These are phyloP conservation scores for Acanthosepion esculentum DNA, from an alignment of 2,888 invertebrate genomes.

Conservation along the genomic window DNA sequence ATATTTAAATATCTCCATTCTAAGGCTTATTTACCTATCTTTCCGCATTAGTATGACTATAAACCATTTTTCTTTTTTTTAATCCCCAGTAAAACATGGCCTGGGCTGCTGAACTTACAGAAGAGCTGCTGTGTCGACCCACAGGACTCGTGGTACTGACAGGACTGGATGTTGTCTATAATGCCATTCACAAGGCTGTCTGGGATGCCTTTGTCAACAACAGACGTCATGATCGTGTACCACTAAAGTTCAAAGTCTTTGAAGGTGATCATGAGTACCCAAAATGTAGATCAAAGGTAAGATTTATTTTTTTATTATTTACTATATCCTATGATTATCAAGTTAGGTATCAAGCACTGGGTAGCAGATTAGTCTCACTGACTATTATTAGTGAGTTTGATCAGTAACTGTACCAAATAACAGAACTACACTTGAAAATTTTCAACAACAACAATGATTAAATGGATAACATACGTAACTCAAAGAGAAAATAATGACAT, in stretches of 20 bases:
- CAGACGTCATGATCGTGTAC: slow-evolving; percentile 86
- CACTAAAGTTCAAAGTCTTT: slow-evolving; percentile 88
- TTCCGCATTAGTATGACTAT: background rate
- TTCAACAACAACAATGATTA: too few relatives aligned
- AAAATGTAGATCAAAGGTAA: slow-evolving; percentile 75
- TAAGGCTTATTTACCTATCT: background rate
- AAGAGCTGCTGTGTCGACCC: slow-evolving; percentile 88
- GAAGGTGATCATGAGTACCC: slow-evolving; percentile 90
- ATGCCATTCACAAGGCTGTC: slow-evolving; percentile 90
- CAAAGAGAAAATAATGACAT: too few relatives aligned
- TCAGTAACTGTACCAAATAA: too few relatives aligned
- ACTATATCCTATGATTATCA: background rate
- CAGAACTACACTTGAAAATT: too few relatives aligned
- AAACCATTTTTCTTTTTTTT: background rate
- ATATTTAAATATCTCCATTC: background rate
- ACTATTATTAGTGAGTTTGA: too few relatives aligned
- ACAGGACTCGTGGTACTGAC: slow-evolving; percentile 90
- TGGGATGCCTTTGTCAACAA: slow-evolving; percentile 94
- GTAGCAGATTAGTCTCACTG: too few relatives aligned
- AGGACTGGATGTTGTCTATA: slow-evolving; percentile 89
- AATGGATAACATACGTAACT: too few relatives aligned
- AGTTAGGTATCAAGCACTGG: too few relatives aligned
- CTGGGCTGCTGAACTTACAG: slow-evolving; percentile 80
- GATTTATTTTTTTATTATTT: slow-evolving; percentile 25
- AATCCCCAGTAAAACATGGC: slow-evolving; percentile 65